phyloP scores from a whole-genome alignment of 2,797 vertebrate species.

The Etheostoma perlongum region DNA sequence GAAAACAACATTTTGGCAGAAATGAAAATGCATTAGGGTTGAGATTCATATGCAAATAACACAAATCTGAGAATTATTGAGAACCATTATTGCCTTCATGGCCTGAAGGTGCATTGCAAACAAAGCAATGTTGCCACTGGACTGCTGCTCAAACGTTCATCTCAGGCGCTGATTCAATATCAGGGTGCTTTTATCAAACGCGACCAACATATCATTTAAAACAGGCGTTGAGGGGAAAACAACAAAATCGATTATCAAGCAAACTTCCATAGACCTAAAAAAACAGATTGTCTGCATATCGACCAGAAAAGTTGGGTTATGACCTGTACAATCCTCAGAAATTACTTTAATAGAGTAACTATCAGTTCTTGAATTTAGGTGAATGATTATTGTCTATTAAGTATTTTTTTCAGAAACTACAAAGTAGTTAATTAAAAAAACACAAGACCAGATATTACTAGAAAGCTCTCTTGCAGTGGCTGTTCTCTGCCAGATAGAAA shows the following conservation, averaged over 20 bases:
- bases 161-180: conserved; percentile 30
- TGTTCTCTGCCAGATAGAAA: conserved; percentile 7
- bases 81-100: conserved; percentile 4
- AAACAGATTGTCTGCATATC: conserved; percentile 20
- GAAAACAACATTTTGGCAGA: not conserved
- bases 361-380: conserved; percentile 3
- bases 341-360: not conserved
- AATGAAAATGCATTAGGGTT: conserved; percentile 1
- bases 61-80: conserved; percentile 6
- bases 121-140: conserved; percentile 15
- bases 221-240: conserved; percentile 33
- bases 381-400: not conserved
- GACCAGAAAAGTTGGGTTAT: conserved; percentile 11
- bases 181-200: conserved; percentile 28
- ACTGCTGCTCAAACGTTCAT: conserved; percentile 22
- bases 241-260: conserved; percentile 16
- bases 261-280: conserved; percentile 4
- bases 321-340: conserved; percentile 13
- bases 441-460: not conserved
- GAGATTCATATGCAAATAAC: conserved; percentile 18
- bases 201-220: conserved; percentile 37
- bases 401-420: not conserved
- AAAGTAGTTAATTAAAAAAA: not conserved
- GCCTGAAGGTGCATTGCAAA: conserved; percentile 18
- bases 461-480: not conserved